A percentile compares a stretch with the other conserved stretches of the same genome.
Evolutionary conservation across 2,113 vertebrate species (phyloP).

Genomic region (rabbit (Oryctolagus cuniculus)): mOryCun1.1 NC_091432.1:161518001-161518500

Average conservation of each 20-base stretch:
- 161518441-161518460: background rate
- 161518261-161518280: background rate
- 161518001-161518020: conserved; percentile 86
- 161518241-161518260: background rate
- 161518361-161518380: background rate
- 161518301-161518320: conserved; percentile 14
- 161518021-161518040: conserved; percentile 99
- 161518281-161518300: background rate
- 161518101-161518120: conserved; percentile 98
- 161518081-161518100: conserved; percentile 99
- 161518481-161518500: background rate
- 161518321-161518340: background rate
- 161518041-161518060: conserved; percentile 99
- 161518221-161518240: background rate
- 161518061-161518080: conserved; percentile 98
- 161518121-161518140: conserved; percentile 98
- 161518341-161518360: background rate
- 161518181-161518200: conserved; percentile 41
- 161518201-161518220: conserved; percentile 4
- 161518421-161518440: background rate
- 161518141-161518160: conserved; percentile 86
- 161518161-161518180: conserved; percentile 30
- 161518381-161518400: background rate
- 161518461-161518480: background rate
- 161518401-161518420: no score